These are phyloP conservation scores for Mus minutoides DNA, from an alignment of 2,797 vertebrate genomes.

Conservation along the genomic window DNA sequence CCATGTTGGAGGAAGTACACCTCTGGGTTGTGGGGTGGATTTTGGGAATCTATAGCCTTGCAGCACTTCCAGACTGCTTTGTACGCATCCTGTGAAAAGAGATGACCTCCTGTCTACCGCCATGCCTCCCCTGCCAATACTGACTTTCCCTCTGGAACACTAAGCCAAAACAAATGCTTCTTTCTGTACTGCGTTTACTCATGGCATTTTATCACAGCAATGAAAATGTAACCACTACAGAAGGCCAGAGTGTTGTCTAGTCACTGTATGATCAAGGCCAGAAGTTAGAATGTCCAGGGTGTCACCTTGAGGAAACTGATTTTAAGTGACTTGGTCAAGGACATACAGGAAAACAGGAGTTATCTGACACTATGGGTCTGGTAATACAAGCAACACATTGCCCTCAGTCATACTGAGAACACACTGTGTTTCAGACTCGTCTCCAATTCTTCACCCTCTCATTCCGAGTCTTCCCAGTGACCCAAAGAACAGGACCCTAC, in stretches of 20 bases:
- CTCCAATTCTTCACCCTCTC: neutral
- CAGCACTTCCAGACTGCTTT: neutral
- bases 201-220: neutral
- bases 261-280: slow-evolving; percentile 2
- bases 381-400: neutral
- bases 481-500: neutral
- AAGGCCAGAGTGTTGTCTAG: neutral
- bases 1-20: neutral
- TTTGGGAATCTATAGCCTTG: neutral
- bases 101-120: neutral
- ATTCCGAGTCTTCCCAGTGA: neutral
- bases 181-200: neutral
- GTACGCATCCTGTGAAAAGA: neutral
- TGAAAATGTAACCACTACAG: neutral
- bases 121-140: neutral
- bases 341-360: neutral
- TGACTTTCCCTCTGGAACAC: neutral
- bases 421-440: slow-evolving; percentile 14
- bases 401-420: neutral
- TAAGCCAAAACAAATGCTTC: neutral
- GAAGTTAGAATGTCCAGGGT: neutral
- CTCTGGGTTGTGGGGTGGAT: neutral
- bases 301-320: neutral
- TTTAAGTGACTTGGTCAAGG: slow-evolving; percentile 59
- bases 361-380: neutral